These are phyloP conservation scores for Heliconius ismenius DNA, from an alignment of 2,888 invertebrate genomes.

Conservation along the genomic window DNA sequence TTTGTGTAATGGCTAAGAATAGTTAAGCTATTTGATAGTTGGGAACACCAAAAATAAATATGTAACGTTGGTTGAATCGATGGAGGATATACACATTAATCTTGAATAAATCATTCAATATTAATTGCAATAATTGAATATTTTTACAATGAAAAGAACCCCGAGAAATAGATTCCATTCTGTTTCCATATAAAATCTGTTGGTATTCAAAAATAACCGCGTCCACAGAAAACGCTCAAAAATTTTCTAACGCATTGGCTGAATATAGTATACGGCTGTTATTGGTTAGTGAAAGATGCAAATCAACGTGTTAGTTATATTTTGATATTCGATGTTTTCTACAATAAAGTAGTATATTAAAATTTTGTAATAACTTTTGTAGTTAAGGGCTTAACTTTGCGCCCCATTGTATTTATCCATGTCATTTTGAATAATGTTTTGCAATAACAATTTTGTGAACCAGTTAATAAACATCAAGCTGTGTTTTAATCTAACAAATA, in stretches of 20 bases:
- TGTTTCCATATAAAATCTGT: constrained; percentile 9
- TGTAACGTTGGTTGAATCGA: constrained; percentile 21
- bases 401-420: constrained; percentile 62
- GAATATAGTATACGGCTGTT: constrained; percentile 81
- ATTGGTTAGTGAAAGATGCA: constrained; percentile 80
- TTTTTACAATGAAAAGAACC: neutral
- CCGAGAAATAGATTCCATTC: constrained; percentile 15
- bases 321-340: constrained; percentile 82
- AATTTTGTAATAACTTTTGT: constrained; percentile 69
- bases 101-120: neutral
- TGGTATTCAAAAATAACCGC: constrained; percentile 48
- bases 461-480: constrained; percentile 25
- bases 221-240: constrained; percentile 68
- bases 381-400: constrained; percentile 62
- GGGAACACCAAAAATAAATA: constrained; percentile 25
- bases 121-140: neutral
- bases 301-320: constrained; percentile 79
- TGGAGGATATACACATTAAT: constrained; percentile 18
- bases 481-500: constrained; percentile 57
- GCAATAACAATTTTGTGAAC: constrained; percentile 38
- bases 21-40: constrained; percentile 45
- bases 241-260: constrained; percentile 74
- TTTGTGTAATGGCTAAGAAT: constrained; percentile 34
- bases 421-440: constrained; percentile 54
- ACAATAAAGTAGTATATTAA: constrained; percentile 75